These are phyloP conservation scores for Hippolais icterina DNA, from an alignment of 2,113 vertebrate genomes.

Conservation along the genomic window DNA sequence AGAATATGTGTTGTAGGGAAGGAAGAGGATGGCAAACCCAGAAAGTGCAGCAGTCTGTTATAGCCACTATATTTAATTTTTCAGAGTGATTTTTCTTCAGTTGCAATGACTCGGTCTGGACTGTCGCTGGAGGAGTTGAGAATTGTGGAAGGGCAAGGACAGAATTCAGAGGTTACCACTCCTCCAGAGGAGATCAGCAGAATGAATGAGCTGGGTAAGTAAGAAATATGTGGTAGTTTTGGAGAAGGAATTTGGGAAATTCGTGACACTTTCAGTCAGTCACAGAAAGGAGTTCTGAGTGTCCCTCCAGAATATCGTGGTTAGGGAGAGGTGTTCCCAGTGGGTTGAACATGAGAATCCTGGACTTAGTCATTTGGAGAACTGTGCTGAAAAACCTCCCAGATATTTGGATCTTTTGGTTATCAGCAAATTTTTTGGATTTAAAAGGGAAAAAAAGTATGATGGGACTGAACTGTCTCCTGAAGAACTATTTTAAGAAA, in stretches of 20 bases:
- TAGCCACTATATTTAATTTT: not conserved
- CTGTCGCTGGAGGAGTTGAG: slow-evolving; percentile 94
- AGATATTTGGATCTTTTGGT: not conserved
- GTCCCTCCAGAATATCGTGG: not conserved
- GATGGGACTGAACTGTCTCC: not conserved
- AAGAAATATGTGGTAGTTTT: not conserved
- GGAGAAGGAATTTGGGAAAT: not conserved
- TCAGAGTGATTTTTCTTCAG: slow-evolving; percentile 85
- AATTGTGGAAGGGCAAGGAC: slow-evolving; percentile 96
- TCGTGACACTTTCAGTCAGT: not conserved
- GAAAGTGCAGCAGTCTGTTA: not conserved
- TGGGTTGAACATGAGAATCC: not conserved
- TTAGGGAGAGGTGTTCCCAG: not conserved
- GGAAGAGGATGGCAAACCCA: not conserved
- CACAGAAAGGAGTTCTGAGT: not conserved
- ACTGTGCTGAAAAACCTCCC: not conserved
- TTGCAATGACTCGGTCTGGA: slow-evolving; percentile 87
- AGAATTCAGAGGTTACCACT: slow-evolving; percentile 89
- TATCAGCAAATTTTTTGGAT: not conserved
- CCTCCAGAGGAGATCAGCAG: slow-evolving; percentile 91
- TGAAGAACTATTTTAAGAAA: not conserved
- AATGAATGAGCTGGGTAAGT: slow-evolving; percentile 88
- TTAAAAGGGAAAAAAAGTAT: not conserved
- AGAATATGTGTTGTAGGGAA: not conserved
- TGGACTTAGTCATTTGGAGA: not conserved